A percentile compares a stretch with the other conserved stretches of the same genome.
Evolutionary conservation across 2,888 invertebrate genomes (phyloP).

Genomic region (Plagodis dolabraria): DNA sequence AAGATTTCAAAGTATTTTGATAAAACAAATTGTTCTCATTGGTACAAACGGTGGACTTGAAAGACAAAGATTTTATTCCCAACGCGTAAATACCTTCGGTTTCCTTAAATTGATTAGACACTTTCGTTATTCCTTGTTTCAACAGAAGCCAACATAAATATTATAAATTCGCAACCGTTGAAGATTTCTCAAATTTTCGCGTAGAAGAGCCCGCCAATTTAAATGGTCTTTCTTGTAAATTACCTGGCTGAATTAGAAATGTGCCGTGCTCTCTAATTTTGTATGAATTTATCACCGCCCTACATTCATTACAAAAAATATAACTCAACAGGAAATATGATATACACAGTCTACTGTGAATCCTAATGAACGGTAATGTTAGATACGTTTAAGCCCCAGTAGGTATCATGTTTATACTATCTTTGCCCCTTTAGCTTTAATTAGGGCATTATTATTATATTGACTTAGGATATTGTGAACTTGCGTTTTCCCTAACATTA

Average conservation of each 20-base stretch:
- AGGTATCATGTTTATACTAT: slow-evolving; percentile 12
- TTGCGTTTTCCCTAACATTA: slow-evolving; percentile 5
- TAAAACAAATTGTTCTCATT: slow-evolving; percentile 36
- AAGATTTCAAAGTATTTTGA: slow-evolving; percentile 12
- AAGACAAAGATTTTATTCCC: slow-evolving; percentile 34
- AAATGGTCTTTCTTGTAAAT: slow-evolving; percentile 31
- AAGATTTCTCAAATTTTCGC: slow-evolving; percentile 31
- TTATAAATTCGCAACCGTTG: slow-evolving; percentile 35
- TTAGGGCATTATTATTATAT: slow-evolving; percentile 22
- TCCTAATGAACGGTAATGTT: slow-evolving; percentile 5
- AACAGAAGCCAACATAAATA: slow-evolving; percentile 45
- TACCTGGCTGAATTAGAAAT: slow-evolving; percentile 28
- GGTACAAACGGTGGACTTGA: slow-evolving; percentile 16
- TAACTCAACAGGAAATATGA: slow-evolving; percentile 17
- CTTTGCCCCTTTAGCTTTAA: slow-evolving; percentile 5
- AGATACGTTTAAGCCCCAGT: slow-evolving; percentile 8
- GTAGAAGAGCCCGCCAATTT: slow-evolving; percentile 33
- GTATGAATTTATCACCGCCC: slow-evolving; percentile 28
- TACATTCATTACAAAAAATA: slow-evolving; percentile 25
- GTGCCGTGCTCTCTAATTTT: slow-evolving; percentile 22
- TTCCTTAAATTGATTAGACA: slow-evolving; percentile 49
- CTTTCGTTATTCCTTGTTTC: slow-evolving; percentile 46
- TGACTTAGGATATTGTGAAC: slow-evolving; percentile 22
- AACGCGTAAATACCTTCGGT: slow-evolving; percentile 42
- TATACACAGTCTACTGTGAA: slow-evolving; percentile 18